Conservation (phyloP, 2,888 invertebrate genomes). For the Meghimatium bilineatum region DNA sequence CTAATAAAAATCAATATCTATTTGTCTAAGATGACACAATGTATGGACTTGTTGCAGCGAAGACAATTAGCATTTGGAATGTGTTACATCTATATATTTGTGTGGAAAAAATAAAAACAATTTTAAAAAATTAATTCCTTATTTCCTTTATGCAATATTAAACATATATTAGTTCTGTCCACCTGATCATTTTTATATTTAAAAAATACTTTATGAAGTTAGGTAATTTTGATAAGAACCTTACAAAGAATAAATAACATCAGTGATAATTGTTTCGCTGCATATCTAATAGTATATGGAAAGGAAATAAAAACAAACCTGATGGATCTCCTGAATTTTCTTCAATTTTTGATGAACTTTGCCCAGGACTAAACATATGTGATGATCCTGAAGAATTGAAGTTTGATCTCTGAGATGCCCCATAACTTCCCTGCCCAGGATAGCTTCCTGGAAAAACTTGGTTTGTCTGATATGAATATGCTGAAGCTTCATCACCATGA, state of each 20-base stretch:
- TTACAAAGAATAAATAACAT: neutral
- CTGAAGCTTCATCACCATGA: slow-evolving; percentile 36
- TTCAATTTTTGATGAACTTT: slow-evolving; percentile 31
- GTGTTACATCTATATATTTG: neutral
- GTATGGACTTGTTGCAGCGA: slow-evolving; percentile 17
- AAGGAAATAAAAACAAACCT: slow-evolving; percentile 36
- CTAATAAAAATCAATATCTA: too few species aligned
- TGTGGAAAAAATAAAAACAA: neutral
- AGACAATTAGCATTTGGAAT: slow-evolving; percentile 12
- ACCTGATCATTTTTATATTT: neutral
- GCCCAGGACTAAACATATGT: slow-evolving; percentile 30
- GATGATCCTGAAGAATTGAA: slow-evolving; percentile 26
- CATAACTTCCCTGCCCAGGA: slow-evolving; percentile 29
- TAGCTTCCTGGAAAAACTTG: slow-evolving; percentile 29
- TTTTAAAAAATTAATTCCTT: neutral
- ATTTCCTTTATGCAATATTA: neutral
- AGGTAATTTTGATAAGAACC: neutral
- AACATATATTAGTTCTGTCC: neutral
- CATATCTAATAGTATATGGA: neutral
- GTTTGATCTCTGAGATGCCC: slow-evolving; percentile 34
- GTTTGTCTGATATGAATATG: slow-evolving; percentile 36
- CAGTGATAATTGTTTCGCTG: slow-evolving; percentile 22
- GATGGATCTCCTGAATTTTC: slow-evolving; percentile 43
- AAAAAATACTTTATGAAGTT: neutral
- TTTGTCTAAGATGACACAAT: neutral